Evolutionary conservation across 2,113 vertebrate species (phyloP).

Genomic region (Bothrops jararaca): DNA sequence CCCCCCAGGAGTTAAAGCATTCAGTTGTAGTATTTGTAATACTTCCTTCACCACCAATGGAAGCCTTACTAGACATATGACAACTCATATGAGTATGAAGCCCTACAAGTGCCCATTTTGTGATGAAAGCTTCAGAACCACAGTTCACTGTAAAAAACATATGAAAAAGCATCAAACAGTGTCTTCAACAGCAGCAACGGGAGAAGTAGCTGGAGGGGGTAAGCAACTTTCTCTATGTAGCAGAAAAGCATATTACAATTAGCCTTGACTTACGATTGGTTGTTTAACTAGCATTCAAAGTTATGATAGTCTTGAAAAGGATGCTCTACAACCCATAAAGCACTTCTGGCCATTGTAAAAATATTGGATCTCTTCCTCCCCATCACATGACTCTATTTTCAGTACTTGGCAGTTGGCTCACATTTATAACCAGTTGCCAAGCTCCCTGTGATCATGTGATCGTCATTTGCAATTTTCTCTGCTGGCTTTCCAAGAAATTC

Average conservation of each 20-base stretch:
- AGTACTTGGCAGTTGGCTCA: background rate
- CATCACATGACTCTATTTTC: background rate
- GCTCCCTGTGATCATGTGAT: background rate
- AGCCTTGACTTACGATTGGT: background rate
- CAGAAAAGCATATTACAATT: background rate
- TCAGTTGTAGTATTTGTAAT: slow-evolving; percentile 86
- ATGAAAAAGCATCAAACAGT: slow-evolving; percentile 87
- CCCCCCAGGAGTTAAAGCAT: slow-evolving; percentile 88
- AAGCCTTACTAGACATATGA: slow-evolving; percentile 94
- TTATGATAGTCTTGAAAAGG: background rate
- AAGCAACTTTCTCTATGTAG: slow-evolving; percentile 19
- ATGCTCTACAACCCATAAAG: background rate
- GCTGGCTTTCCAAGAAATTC: background rate
- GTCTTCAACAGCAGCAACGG: slow-evolving; percentile 51
- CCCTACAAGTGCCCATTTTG: slow-evolving; percentile 92
- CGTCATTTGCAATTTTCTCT: background rate
- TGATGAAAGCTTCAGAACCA: slow-evolving; percentile 89
- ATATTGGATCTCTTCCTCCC: background rate
- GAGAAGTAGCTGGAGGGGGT: slow-evolving; percentile 78
- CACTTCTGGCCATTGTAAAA: background rate
- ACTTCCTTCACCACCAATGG: slow-evolving; percentile 96
- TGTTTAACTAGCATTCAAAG: background rate
- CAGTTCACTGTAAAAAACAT: slow-evolving; percentile 89
- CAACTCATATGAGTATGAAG: slow-evolving; percentile 87
- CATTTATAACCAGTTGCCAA: background rate